A percentile compares a stretch with the other conserved stretches of the same genome.
These are phyloP conservation scores for Orthonevra nobilis DNA, from an alignment of 2,888 invertebrate genomes.

Conservation along the genomic window DNA sequence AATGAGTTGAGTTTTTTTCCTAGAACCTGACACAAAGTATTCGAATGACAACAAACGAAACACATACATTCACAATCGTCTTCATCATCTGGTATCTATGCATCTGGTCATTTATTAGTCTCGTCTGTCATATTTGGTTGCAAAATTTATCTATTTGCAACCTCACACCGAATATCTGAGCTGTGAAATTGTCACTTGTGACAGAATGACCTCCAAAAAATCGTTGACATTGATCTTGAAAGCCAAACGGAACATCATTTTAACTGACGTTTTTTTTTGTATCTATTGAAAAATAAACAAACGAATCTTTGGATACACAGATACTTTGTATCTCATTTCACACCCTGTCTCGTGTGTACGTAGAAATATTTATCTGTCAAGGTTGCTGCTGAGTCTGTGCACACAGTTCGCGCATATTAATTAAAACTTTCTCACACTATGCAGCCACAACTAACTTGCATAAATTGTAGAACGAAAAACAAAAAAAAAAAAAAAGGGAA, in stretches of 20 bases:
- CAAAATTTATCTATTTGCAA: no score
- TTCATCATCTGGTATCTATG: no score
- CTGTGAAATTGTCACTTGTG: no score
- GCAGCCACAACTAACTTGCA: slow-evolving; percentile 1
- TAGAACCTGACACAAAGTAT: slow-evolving; percentile 19
- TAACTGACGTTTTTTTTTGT: slow-evolving; percentile 1
- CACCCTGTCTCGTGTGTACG: slow-evolving; percentile 14
- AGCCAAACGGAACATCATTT: no score
- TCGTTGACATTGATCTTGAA: slow-evolving; percentile 61
- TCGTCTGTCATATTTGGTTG: no score
- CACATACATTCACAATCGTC: no score
- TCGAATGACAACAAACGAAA: slow-evolving; percentile 40
- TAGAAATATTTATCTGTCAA: slow-evolving; percentile 49
- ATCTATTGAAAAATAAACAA: no score
- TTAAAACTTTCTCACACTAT: slow-evolving; percentile 43
- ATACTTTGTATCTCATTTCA: slow-evolving; percentile 22
- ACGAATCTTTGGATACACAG: no score
- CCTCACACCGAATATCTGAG: no score
- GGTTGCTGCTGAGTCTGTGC: slow-evolving; percentile 42
- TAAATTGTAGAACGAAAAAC: no score
- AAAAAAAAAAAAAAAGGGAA: slow-evolving; percentile 3
- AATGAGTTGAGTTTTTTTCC: not conserved
- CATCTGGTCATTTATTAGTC: no score
- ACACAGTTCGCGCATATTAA: slow-evolving; percentile 50
- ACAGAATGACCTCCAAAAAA: slow-evolving; percentile 13